A percentile compares a stretch with the other conserved stretches of the same genome.
These are phyloP conservation scores for Stichodactyla mertensii DNA, from an alignment of 64 coral and sea anemone genomes.

Conservation along the genomic window DNA sequence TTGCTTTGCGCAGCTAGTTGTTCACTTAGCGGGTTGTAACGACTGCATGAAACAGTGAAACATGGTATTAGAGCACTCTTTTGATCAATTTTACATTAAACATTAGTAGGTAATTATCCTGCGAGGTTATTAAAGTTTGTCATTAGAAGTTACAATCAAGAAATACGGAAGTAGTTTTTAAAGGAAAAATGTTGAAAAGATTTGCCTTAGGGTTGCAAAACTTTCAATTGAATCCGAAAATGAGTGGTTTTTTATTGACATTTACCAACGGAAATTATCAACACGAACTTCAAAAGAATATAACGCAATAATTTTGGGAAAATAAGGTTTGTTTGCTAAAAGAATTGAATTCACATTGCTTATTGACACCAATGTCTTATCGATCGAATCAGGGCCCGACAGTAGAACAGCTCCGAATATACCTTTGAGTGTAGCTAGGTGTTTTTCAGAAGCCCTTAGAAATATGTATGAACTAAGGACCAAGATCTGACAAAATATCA, in stretches of 20 bases:
- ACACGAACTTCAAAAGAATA: neutral
- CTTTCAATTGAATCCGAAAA: neutral
- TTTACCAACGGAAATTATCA: neutral
- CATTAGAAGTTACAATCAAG: no score
- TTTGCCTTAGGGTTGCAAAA: neutral
- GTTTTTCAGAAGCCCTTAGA: neutral
- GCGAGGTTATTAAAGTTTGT: no score
- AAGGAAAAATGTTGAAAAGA: neutral
- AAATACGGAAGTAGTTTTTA: neutral
- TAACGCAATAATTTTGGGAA: neutral
- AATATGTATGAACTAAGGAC: slow-evolving; percentile 2
- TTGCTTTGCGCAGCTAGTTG: no score
- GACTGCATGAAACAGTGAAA: no score
- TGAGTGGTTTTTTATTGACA: neutral
- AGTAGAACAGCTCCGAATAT: neutral
- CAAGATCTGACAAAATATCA: slow-evolving; percentile 3
- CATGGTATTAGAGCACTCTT: no score
- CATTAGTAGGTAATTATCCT: no score
- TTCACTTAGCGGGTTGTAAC: no score
- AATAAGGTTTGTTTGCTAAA: neutral
- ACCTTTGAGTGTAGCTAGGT: neutral
- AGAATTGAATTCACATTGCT: neutral
- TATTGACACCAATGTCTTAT: neutral
- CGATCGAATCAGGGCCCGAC: neutral
- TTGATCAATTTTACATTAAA: no score